Evolutionary conservation across 1,140 invertebrate species (phyloP), one percentile per base, ranked within the genome.

Genomic region (Camponotus vicinus): DNA sequence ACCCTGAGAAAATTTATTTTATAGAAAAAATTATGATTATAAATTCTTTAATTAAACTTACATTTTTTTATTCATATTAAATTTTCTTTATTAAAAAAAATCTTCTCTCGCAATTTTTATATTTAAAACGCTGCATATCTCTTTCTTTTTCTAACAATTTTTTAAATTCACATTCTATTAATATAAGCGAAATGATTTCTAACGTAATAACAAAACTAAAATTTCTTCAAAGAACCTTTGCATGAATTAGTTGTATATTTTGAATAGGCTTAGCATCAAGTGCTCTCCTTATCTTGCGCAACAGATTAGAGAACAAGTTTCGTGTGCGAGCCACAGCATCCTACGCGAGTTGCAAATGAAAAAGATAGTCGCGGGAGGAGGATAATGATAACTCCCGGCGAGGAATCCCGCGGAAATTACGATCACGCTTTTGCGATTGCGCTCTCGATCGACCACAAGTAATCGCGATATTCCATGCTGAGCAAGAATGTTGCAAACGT

Each of bases 401-500:
- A 34, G 55, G 79, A 83, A 83, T 83, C 27, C 66, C 79, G 69
- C 40, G 55, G 32, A 49, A 83, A 83, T 83, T 83, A 66, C 55
- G 61, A 73, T 57, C 83, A 73, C 76, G 77, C 66, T 82, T 63
- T 76, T 27, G 59, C 52, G 61, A 79, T 89, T 78, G 83, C 83
- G 45, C 66, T 85, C 75, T 15, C 42, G 59, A 64, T 89, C 64
- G 64, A 77, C 73, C 52, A 71, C 59, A 42, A 69, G 79, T 64
- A 78, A 69, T 32, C 76, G 63, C 75, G 49, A 78, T 78, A 85
- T 80, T 80, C 77, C 21, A 57, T 21, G 61, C 27, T 55, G 34
- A 52, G n/a, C 67, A 5, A 67, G 52, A 71, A 63, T 90, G 85
- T 89, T 49, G 88, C 88, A 85, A 89, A 84, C 73, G 45, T 69